Conservation (phyloP, 2,888 invertebrate species). For the Hyposoter didymator region DNA sequence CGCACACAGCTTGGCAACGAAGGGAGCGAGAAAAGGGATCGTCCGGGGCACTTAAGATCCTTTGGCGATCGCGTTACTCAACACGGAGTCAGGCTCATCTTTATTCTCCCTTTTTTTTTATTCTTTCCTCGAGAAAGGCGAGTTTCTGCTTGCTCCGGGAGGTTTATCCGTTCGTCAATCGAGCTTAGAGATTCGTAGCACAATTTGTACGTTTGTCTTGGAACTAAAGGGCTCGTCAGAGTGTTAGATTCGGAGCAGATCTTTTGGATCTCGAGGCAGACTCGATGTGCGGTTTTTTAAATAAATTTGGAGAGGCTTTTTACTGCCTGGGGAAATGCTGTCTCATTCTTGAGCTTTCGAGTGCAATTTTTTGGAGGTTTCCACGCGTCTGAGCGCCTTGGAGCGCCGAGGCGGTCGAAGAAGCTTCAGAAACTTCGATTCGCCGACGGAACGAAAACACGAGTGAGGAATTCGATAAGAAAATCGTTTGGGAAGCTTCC, state of each 20-base stretch:
- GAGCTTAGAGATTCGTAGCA: constrained; percentile 3
- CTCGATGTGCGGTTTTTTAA: constrained; percentile 27
- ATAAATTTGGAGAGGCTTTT: constrained; percentile 44
- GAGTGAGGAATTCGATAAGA: not conserved
- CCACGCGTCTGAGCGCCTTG: not conserved
- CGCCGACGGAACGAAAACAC: constrained; percentile 62
- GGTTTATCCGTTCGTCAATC: constrained; percentile 18
- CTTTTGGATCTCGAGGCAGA: constrained; percentile 1
- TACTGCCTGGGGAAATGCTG: constrained; percentile 30
- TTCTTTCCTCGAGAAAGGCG: constrained; percentile 1
- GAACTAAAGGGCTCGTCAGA: not conserved
- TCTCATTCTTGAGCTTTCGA: constrained; percentile 30
- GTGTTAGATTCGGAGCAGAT: not conserved
- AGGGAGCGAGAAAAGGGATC: constrained; percentile 56
- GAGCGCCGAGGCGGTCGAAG: not conserved
- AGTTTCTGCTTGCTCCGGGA: not conserved
- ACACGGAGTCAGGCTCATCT: constrained; percentile 10
- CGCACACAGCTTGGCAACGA: constrained; percentile 9
- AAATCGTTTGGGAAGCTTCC: not conserved
- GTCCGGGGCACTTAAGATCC: constrained; percentile 51
- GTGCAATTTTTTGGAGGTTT: not conserved
- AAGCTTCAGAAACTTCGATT: constrained; percentile 21
- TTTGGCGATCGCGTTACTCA: constrained; percentile 58
- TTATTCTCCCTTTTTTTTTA: not conserved
- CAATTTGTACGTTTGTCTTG: constrained; percentile 30